phyloP scores from a whole-genome alignment of 2,888 invertebrate species.

The Coecobrya sp. region DNA sequence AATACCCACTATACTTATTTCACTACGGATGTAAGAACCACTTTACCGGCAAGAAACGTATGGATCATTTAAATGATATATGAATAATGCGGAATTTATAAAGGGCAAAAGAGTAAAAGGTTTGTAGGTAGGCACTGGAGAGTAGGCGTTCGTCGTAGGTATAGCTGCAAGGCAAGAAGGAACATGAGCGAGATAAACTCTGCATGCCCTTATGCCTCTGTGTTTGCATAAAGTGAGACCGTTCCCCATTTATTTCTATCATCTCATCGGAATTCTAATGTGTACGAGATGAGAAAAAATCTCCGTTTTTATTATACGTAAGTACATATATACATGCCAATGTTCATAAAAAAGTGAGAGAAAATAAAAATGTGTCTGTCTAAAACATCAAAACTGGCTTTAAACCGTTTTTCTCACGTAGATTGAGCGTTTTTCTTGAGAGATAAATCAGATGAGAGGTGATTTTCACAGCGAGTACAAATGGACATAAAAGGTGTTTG shows the following conservation, averaged over 20 bases:
- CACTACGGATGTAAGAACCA: constrained; percentile 11
- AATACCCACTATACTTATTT: neutral
- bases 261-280: constrained; percentile 50
- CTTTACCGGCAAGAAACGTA: constrained; percentile 34
- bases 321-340: neutral
- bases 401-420: constrained; percentile 36
- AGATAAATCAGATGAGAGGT: constrained; percentile 15
- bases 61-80: constrained; percentile 75
- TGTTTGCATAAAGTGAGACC: constrained; percentile 31
- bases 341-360: constrained; percentile 16
- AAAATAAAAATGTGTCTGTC: constrained; percentile 4
- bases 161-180: neutral
- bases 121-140: neutral
- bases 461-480: neutral
- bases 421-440: neutral
- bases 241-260: constrained; percentile 35
- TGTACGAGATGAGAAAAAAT: constrained; percentile 27
- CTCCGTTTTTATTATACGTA: constrained; percentile 13
- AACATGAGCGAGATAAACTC: constrained; percentile 20
- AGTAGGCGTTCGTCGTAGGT: neutral
- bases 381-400: constrained; percentile 39
- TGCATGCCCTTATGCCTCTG: neutral
- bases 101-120: constrained; percentile 36
- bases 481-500: neutral
- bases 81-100: constrained; percentile 52